These are phyloP conservation scores for Loripinus fragilis DNA, from an alignment of 2,888 invertebrate species.

Conservation along the genomic window DNA sequence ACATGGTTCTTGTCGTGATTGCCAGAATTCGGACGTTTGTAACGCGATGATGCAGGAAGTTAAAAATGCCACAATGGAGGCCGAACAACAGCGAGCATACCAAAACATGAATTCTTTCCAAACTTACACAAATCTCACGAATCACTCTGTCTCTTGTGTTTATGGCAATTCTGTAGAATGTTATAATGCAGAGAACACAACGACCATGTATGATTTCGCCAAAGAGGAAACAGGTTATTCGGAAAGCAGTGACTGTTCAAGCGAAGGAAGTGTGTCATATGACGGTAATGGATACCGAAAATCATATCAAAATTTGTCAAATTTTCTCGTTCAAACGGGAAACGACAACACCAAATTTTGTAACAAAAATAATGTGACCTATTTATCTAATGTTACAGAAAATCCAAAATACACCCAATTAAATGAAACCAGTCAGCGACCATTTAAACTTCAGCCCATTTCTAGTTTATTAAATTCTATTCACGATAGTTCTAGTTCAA, in stretches of 20 bases:
- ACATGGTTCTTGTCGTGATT: conserved; percentile 81
- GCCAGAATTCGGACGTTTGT: conserved; percentile 81
- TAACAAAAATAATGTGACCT: conserved; percentile 26
- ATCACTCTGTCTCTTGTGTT: conserved; percentile 37
- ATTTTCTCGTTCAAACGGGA: conserved; percentile 29
- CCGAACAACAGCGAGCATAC: conserved; percentile 67
- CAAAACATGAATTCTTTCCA: conserved; percentile 43
- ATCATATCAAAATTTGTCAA: conserved; percentile 65
- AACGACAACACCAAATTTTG: conserved; percentile 35
- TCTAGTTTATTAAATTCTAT: conserved; percentile 86
- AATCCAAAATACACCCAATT: conserved; percentile 44
- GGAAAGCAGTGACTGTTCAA: conserved; percentile 82
- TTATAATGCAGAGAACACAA: conserved; percentile 78
- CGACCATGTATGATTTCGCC: conserved; percentile 76
- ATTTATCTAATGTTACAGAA: conserved; percentile 12
- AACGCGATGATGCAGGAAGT: conserved; percentile 81
- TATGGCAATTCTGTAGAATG: conserved; percentile 48
- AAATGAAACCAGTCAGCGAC: conserved; percentile 85
- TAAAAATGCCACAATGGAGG: conserved; percentile 68
- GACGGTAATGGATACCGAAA: conserved; percentile 64
- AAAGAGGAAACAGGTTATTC: conserved; percentile 82
- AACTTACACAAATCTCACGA: conserved; percentile 51
- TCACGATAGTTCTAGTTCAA: conserved; percentile 40
- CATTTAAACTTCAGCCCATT: conserved; percentile 89
- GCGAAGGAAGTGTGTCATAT: conserved; percentile 68